Evolutionary conservation across 2,888 invertebrate genomes (phyloP).

Genomic region (Drosophila cyrtoloma): DNA sequence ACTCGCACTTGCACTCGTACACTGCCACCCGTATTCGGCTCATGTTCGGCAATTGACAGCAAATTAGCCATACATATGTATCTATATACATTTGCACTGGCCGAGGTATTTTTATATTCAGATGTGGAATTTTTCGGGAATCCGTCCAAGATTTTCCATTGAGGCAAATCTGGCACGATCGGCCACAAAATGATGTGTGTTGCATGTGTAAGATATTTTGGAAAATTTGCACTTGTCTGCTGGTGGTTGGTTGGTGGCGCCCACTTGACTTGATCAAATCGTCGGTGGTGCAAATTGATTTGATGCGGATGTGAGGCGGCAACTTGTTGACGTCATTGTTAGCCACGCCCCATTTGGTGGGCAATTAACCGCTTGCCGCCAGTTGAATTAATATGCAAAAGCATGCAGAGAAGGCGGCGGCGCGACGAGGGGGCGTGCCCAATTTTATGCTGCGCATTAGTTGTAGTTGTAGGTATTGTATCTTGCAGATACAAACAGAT

Average conservation of each 20-base stretch:
- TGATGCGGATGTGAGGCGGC: conserved; percentile 68
- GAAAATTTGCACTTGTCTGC: conserved; percentile 34
- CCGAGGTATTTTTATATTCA: conserved; percentile 21
- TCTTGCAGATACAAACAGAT: conserved; percentile 32
- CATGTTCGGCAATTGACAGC: conserved; percentile 55
- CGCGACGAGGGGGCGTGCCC: conserved; percentile 47
- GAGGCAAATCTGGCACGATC: conserved; percentile 21
- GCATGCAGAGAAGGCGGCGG: conserved; percentile 38
- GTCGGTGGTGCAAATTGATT: conserved; percentile 65
- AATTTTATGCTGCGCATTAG: conserved; percentile 71
- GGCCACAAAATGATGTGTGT: conserved; percentile 23
- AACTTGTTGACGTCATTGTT: conserved; percentile 74
- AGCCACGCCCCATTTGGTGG: conserved; percentile 76
- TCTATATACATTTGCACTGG: conserved; percentile 41
- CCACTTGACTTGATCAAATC: conserved; percentile 57
- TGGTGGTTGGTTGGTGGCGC: conserved; percentile 32
- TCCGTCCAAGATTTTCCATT: conserved; percentile 13
- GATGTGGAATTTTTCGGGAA: conserved; percentile 21
- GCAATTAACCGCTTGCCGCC: conserved; percentile 68
- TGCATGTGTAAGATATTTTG: conserved; percentile 25
- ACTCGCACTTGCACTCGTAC: not conserved
- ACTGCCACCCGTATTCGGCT: conserved; percentile 4
- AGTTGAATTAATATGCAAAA: conserved; percentile 67
- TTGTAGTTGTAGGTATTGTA: conserved; percentile 63
- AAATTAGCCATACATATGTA: conserved; percentile 56